Percentiles rank a stretch among this genome's conserved stretches.
Conservation (phyloP, 1,140 invertebrate species). For the Halictus rubicundus region DNA sequence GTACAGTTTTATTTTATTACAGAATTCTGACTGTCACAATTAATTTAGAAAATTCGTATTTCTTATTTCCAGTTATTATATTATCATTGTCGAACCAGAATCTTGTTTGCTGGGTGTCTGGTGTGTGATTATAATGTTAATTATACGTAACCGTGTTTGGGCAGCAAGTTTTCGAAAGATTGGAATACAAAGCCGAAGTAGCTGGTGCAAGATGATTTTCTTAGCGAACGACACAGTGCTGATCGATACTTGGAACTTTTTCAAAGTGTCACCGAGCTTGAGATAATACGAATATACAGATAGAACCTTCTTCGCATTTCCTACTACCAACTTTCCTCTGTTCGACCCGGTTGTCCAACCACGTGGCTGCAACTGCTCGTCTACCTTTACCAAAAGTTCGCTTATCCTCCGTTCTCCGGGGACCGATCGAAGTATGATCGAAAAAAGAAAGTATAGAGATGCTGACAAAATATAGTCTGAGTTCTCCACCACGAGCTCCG, state of each 20-base stretch:
- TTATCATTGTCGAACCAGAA: too few relatives aligned
- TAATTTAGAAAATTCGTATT: too few relatives aligned
- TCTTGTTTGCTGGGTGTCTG: too few relatives aligned
- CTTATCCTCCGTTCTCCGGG: slow-evolving; percentile 35
- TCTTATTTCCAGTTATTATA: too few relatives aligned
- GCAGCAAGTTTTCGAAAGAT: neutral
- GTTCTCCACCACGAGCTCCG: neutral
- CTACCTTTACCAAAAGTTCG: slow-evolving; percentile 52
- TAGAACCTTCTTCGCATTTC: slow-evolving; percentile 34
- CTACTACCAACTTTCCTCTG: slow-evolving; percentile 47
- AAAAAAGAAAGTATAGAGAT: slow-evolving; percentile 37
- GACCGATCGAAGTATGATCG: slow-evolving; percentile 48
- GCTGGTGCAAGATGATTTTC: slow-evolving; percentile 8
- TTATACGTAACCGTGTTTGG: too few relatives aligned
- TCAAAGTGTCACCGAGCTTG: slow-evolving; percentile 49
- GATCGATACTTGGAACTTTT: slow-evolving; percentile 63
- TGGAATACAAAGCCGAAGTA: slow-evolving; percentile 21
- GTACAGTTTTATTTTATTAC: too few relatives aligned
- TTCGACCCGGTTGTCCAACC: slow-evolving; percentile 54
- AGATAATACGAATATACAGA: slow-evolving; percentile 63
- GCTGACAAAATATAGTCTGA: slow-evolving; percentile 28
- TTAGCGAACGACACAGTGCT: slow-evolving; percentile 36
- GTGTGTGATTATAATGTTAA: too few relatives aligned
- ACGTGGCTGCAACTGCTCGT: slow-evolving; percentile 44
- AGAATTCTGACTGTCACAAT: too few relatives aligned